Evolutionary conservation across 2,888 invertebrate genomes (phyloP).

Genomic region (Drosophila koepferae): DNA sequence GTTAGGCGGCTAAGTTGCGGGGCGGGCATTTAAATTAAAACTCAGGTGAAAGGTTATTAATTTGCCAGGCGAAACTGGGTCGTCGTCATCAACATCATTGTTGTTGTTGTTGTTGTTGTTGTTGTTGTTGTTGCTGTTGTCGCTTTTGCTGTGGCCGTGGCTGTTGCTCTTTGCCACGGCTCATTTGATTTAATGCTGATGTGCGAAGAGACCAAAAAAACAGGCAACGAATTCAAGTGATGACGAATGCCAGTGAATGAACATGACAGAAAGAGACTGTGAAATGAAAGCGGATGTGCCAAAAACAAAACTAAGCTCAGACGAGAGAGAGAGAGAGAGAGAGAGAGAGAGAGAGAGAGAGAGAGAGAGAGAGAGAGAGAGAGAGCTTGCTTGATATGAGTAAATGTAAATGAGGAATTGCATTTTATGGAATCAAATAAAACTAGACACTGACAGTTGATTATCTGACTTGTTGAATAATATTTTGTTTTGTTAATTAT

Average conservation of each 20-base stretch:
- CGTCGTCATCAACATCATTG: conserved; percentile 45
- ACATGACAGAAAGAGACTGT: conserved; percentile 37
- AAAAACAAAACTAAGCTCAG: conserved; percentile 3
- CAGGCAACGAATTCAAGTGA: conserved; percentile 28
- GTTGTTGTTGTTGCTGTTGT: conserved; percentile 32
- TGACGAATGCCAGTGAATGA: conserved; percentile 45
- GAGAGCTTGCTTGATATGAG: not conserved
- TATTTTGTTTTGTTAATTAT: not conserved
- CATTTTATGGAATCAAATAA: not conserved
- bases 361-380: not conserved
- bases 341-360: not conserved
- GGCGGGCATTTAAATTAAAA: conserved; percentile 77
- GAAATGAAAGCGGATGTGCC: conserved; percentile 47
- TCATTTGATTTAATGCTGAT: conserved; percentile 73
- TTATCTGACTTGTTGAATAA: not conserved
- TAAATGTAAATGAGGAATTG: not conserved
- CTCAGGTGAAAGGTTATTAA: conserved; percentile 80
- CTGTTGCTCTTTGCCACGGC: conserved; percentile 42
- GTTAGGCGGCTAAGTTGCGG: conserved; percentile 59
- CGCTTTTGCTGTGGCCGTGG: not conserved
- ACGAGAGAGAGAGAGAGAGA: not conserved
- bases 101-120: conserved; percentile 32
- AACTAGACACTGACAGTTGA: not conserved
- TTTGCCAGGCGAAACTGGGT: conserved; percentile 67
- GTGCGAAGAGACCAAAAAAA: conserved; percentile 37